Conservation (phyloP, 92 coral and sea anemone genomes). For the Montipora capitata region DNA sequence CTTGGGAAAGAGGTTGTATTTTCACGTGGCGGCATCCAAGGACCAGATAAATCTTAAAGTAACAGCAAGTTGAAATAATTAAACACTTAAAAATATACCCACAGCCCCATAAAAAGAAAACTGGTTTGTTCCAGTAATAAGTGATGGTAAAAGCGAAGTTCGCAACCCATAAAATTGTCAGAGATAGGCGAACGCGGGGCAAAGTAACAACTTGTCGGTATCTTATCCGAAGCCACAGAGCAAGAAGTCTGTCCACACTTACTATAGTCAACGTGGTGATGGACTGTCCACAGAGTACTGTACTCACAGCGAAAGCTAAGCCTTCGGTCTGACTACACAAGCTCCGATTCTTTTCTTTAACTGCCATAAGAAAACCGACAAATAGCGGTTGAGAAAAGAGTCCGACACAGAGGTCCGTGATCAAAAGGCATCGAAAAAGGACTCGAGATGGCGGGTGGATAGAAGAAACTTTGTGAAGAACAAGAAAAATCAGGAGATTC, state of each 20-base stretch:
- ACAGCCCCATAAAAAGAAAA: not conserved
- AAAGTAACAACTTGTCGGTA: conserved; percentile 24
- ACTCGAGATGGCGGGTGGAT: not conserved
- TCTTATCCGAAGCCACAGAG: conserved; percentile 18
- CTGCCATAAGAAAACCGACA: not conserved
- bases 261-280: conserved; percentile 21
- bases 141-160: not conserved
- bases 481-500: not conserved
- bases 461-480: not conserved
- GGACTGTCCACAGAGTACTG: conserved; percentile 17
- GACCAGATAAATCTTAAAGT: not conserved
- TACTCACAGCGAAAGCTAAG: not conserved
- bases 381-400: not conserved
- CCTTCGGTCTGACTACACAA: not conserved
- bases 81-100: not conserved
- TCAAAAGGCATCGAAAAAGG: not conserved
- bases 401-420: not conserved
- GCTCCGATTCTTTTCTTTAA: not conserved
- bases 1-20: not conserved
- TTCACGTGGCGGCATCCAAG: not conserved
- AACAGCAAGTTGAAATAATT: not conserved
- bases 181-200: conserved; percentile 15
- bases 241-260: conserved; percentile 39
- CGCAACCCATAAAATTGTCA: not conserved
- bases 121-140: not conserved